These are phyloP conservation scores for Sebastes iracundus DNA, from an alignment of 2,797 vertebrate genomes.

Conservation along the genomic window DNA sequence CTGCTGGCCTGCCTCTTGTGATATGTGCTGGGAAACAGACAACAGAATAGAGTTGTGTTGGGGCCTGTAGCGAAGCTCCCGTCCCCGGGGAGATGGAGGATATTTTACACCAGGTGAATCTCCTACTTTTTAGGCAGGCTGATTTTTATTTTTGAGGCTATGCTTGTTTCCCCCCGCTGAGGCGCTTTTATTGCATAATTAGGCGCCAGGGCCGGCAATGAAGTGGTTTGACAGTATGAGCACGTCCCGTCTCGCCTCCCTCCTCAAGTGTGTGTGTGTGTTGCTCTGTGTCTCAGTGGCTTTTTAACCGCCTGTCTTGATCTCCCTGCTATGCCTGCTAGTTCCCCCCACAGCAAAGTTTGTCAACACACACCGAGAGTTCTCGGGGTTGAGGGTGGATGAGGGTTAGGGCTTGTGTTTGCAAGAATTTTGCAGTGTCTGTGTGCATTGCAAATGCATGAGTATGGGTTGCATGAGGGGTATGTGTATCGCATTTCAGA, in stretches of 20 bases:
- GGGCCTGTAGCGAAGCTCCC: constrained; percentile 45
- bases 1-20: constrained; percentile 62
- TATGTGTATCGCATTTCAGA: constrained; percentile 47
- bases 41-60: constrained; percentile 53
- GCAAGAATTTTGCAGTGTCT: constrained; percentile 26
- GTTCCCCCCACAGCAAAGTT: constrained; percentile 68
- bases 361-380: constrained; percentile 60
- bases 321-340: constrained; percentile 63
- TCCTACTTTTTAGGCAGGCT: constrained; percentile 67
- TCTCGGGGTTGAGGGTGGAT: constrained; percentile 59
- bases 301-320: constrained; percentile 70
- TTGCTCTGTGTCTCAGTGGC: constrained; percentile 58
- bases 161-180: constrained; percentile 44
- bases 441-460: constrained; percentile 28
- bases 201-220: constrained; percentile 62
- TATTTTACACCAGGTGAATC: constrained; percentile 73
- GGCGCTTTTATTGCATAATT: constrained; percentile 78
- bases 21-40: constrained; percentile 55
- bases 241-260: constrained; percentile 73
- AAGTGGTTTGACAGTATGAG: constrained; percentile 79
- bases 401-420: constrained; percentile 40
- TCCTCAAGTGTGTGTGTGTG: constrained; percentile 61
- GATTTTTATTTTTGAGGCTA: constrained; percentile 70
- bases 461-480: constrained; percentile 29
- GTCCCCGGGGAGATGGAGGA: constrained; percentile 61